These are phyloP conservation scores for Anthonomus grandis DNA, from an alignment of 1,140 invertebrate genomes.

Conservation along the genomic window DNA sequence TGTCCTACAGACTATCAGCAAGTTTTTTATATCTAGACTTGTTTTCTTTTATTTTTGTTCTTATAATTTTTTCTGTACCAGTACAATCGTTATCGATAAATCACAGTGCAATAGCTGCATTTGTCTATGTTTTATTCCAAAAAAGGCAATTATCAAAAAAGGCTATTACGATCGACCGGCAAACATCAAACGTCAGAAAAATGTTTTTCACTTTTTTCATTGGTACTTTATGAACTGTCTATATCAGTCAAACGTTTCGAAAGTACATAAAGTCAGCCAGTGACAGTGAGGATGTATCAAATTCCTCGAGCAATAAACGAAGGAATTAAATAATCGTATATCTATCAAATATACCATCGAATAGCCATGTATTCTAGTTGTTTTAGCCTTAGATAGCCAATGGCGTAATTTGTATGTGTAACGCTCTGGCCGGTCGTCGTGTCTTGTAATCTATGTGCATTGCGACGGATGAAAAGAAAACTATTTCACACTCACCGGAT, in stretches of 20 bases:
- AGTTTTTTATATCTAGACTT: too few species aligned
- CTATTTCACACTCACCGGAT: slow-evolving; percentile 40
- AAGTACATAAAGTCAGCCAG: slow-evolving; percentile 28
- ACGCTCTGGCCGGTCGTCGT: slow-evolving; percentile 19
- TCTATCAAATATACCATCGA: slow-evolving; percentile 34
- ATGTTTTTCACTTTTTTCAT: slow-evolving; percentile 1
- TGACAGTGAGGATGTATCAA: slow-evolving; percentile 25
- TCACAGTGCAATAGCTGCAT: too few species aligned
- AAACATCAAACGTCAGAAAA: too few species aligned
- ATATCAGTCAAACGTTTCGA: slow-evolving; percentile 3
- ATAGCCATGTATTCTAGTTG: slow-evolving; percentile 32
- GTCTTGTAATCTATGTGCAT: slow-evolving; percentile 32
- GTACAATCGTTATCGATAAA: too few species aligned
- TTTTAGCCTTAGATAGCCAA: slow-evolving; percentile 36
- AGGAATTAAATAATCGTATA: slow-evolving; percentile 40
- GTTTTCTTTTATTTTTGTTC: too few species aligned
- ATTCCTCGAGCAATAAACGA: slow-evolving; percentile 27
- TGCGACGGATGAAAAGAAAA: slow-evolving; percentile 27
- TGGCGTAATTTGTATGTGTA: slow-evolving; percentile 42
- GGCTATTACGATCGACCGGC: too few species aligned
- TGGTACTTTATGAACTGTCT: slow-evolving; percentile 16
- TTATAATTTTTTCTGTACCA: too few species aligned
- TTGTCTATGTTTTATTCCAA: too few species aligned
- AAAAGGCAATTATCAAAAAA: too few species aligned
- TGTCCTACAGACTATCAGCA: too few species aligned